These are phyloP conservation scores for Pandemis heparana DNA, from an alignment of 2,888 invertebrate species.

Conservation along the genomic window DNA sequence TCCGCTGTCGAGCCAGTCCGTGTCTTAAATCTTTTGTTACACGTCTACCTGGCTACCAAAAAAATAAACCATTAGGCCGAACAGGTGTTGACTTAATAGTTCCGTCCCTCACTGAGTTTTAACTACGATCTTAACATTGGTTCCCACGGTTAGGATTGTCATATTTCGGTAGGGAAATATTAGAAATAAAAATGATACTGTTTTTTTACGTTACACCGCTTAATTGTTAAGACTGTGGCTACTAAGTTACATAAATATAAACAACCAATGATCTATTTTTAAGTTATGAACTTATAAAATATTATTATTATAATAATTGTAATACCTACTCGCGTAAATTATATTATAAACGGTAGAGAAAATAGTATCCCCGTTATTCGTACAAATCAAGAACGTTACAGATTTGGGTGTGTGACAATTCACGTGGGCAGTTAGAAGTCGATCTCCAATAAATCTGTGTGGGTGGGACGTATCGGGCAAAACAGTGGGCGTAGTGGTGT, in stretches of 20 bases:
- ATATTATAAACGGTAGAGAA: background rate
- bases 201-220: too few relatives aligned
- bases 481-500: slow-evolving; percentile 39
- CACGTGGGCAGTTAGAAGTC: slow-evolving; percentile 30
- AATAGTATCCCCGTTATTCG: background rate
- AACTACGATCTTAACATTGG: slow-evolving; percentile 52
- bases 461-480: slow-evolving; percentile 43
- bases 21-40: slow-evolving; percentile 23
- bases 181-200: too few relatives aligned
- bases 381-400: slow-evolving; percentile 31
- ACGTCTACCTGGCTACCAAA: slow-evolving; percentile 71
- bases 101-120: slow-evolving; percentile 54
- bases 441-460: slow-evolving; percentile 44
- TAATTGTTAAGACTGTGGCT: too few relatives aligned
- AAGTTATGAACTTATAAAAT: too few relatives aligned
- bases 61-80: slow-evolving; percentile 56
- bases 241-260: too few relatives aligned
- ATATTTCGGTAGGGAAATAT: background rate
- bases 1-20: background rate
- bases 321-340: background rate
- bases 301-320: background rate
- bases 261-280: too few relatives aligned
- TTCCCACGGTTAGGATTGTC: slow-evolving; percentile 66
- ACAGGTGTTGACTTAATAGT: slow-evolving; percentile 74
- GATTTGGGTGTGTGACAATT: slow-evolving; percentile 32